A percentile compares a stretch with the other conserved stretches of the same genome.
Conservation (phyloP, 2,888 invertebrate species). For the Philopedon plagiatum region DNA sequence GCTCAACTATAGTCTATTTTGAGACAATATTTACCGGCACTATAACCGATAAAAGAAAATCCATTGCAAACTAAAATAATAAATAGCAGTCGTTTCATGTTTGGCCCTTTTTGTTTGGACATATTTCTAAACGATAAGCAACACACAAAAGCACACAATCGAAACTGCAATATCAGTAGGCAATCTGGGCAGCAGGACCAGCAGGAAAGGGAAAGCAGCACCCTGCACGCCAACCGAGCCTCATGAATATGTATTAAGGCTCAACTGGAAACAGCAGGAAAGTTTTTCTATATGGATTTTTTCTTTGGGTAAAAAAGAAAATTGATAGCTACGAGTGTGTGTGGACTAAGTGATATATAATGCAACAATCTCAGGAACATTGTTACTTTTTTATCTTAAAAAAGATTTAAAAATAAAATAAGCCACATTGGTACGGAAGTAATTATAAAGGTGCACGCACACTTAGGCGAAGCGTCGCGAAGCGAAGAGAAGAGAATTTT, state of each 20-base stretch:
- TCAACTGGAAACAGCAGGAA: slow-evolving; percentile 34
- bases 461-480: no score
- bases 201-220: slow-evolving; percentile 45
- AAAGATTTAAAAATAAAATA: no score
- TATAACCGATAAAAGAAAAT: slow-evolving; percentile 4
- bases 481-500: no score
- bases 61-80: slow-evolving; percentile 12
- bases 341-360: no score
- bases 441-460: no score
- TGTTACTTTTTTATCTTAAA: no score
- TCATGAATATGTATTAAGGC: slow-evolving; percentile 48
- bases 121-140: slow-evolving; percentile 48
- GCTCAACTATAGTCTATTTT: no score
- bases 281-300: slow-evolving; percentile 29
- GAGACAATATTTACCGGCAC: neutral
- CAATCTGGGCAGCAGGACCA: slow-evolving; percentile 44
- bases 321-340: slow-evolving; percentile 8
- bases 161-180: slow-evolving; percentile 43
- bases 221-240: slow-evolving; percentile 40
- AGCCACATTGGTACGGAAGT: no score
- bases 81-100: slow-evolving; percentile 39
- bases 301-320: slow-evolving; percentile 6
- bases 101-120: slow-evolving; percentile 46
- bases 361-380: no score
- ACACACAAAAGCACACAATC: slow-evolving; percentile 45